Evolutionary conservation across 1,140 invertebrate genomes (phyloP), one percentile per base, ranked within the genome.

Genomic region (Zeugodacus cucurbitae): DNA sequence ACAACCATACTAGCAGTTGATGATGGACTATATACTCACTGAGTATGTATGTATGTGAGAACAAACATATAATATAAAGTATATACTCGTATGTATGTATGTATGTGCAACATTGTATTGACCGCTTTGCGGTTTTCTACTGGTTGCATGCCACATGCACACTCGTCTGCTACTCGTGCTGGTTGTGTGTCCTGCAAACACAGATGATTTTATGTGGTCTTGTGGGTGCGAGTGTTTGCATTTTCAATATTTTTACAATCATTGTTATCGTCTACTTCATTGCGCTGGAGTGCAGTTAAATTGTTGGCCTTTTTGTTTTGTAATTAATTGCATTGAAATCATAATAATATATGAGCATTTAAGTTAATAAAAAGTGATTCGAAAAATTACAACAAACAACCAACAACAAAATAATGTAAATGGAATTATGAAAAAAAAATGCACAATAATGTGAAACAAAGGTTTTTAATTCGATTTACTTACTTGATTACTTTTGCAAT

Each of bases 301-400:
- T 74, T 74, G 67, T 74, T 74, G 67, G 14, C 67, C 34, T 74
- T 22, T 74, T 74, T 74, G 26, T 74, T 74, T 74, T 74, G 67
- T 74, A 74, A 74, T 41, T 74, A 74, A 74, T 74, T 74, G 67
- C 67, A 74, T 74, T 41, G 67, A 74, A 74, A 41, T 74, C 34
- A 74, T 37, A 74, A 37, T 37, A 74, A 74, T 74, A 41, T 20
- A 74, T 22, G 62, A 58, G n/a, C 7, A 44, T 44, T 44, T 64
- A 64, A 37, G 3, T 70, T 29, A 70, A 70, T 74, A 74, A 74
- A 74, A 74, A 74, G 34, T 74, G 10, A 37, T 26, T 5, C 34
- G 22, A 74, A 41, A 41, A 41, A 74, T 5, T 3, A 74, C 3
- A 22, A 22, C 10, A 32, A 74, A n/a, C n/a, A n/a, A n/a, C n/a